These are phyloP conservation scores for Stegana nigrithorax DNA, from an alignment of 2,888 invertebrate genomes.

Conservation along the genomic window DNA sequence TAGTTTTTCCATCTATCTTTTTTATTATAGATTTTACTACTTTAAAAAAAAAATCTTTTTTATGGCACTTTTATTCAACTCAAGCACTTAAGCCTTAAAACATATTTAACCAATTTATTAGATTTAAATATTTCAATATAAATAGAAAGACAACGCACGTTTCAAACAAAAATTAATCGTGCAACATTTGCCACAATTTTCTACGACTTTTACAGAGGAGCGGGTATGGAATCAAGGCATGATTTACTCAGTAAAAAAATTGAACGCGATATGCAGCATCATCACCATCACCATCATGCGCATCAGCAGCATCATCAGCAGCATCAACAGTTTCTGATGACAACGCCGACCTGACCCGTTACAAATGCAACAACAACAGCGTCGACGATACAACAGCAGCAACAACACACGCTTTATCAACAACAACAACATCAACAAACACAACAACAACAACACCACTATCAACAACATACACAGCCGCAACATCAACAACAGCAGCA, in stretches of 20 bases:
- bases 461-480: constrained; percentile 21
- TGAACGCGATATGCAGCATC: constrained; percentile 65
- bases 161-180: not conserved
- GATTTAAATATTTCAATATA: not conserved
- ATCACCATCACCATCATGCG: not conserved
- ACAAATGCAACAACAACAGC: constrained; percentile 49
- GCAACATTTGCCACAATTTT: constrained; percentile 4
- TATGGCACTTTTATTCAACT: too few species aligned
- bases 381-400: constrained; percentile 42
- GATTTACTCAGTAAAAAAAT: constrained; percentile 67
- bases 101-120: too few species aligned
- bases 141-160: not conserved
- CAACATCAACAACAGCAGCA: constrained; percentile 16
- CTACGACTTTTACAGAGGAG: constrained; percentile 64
- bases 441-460: constrained; percentile 14
- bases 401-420: constrained; percentile 45
- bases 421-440: constrained; percentile 42
- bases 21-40: too few species aligned
- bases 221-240: constrained; percentile 70
- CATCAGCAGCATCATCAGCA: constrained; percentile 40
- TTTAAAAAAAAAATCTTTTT: too few species aligned
- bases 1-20: too few species aligned
- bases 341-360: constrained; percentile 70
- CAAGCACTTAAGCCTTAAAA: too few species aligned
- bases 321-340: constrained; percentile 69